Conservation (phyloP, 2,888 invertebrate genomes). For the Acanthosepion esculentum region DNA sequence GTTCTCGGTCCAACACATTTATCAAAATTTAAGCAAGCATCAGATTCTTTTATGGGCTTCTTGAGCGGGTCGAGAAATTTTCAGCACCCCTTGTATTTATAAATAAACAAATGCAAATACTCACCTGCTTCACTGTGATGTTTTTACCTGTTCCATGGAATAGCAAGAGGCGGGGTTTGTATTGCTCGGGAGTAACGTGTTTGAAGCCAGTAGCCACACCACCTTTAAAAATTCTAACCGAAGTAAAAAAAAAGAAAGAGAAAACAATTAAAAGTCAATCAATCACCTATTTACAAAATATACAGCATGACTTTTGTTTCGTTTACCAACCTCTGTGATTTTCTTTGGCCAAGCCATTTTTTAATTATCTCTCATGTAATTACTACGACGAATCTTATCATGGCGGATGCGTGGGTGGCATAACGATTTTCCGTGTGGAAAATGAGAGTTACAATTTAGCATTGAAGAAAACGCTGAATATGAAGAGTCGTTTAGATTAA, state of each 20-base stretch:
- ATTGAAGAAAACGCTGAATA: no score
- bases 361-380: no score
- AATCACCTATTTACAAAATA: neutral
- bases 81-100: neutral
- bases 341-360: neutral
- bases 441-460: no score
- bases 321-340: neutral
- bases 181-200: conserved; percentile 70
- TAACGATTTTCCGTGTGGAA: no score
- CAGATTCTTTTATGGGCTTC: no score
- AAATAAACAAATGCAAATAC: neutral
- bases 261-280: neutral
- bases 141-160: conserved; percentile 59
- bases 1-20: no score
- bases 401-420: no score
- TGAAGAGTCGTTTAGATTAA: no score
- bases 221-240: conserved; percentile 69
- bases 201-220: conserved; percentile 73
- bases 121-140: neutral
- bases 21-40: no score
- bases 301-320: neutral
- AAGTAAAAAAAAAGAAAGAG: neutral
- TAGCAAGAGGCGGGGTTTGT: conserved; percentile 69
- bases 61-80: no score
- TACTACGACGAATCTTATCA: no score